A percentile compares a stretch with the other conserved stretches of the same genome.
Conservation (phyloP, 2,797 vertebrate species). For the Lindbergichthys nudifrons region DNA sequence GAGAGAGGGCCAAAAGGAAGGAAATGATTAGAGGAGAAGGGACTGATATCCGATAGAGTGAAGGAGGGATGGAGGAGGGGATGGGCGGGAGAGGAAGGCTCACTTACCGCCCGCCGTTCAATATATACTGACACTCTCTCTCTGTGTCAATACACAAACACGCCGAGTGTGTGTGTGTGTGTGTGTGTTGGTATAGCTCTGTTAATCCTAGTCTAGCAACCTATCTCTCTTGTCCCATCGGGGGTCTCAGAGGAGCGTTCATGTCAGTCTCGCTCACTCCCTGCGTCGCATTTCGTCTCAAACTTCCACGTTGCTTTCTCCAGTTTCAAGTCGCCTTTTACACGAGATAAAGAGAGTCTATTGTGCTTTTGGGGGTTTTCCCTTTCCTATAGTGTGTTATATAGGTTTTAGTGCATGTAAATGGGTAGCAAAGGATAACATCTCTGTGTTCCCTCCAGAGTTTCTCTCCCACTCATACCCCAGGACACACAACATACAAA, state of each 20-base stretch:
- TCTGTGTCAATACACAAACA: conserved; percentile 80
- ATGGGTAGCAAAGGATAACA: too few species aligned
- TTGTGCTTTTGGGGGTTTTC: too few species aligned
- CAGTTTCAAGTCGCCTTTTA: conserved; percentile 10
- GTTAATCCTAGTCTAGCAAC: conserved; percentile 59
- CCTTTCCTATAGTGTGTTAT: too few species aligned
- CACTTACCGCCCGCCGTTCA: conserved; percentile 81
- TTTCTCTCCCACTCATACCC: too few species aligned
- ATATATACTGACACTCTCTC: conserved; percentile 83
- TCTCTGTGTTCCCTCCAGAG: too few species aligned
- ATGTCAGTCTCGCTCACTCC: conserved; percentile 47
- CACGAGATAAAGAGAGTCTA: background rate
- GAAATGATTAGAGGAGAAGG: conserved; percentile 87
- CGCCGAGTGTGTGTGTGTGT: conserved; percentile 39
- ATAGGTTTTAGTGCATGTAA: too few species aligned
- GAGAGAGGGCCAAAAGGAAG: conserved; percentile 86
- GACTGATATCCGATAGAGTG: conserved; percentile 85
- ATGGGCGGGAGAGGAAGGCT: conserved; percentile 68
- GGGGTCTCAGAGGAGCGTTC: conserved; percentile 58
- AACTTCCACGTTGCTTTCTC: conserved; percentile 40
- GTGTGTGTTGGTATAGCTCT: conserved; percentile 37
- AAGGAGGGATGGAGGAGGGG: conserved; percentile 69
- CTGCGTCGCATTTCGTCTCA: conserved; percentile 15
- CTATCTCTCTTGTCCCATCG: conserved; percentile 51
- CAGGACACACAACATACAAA: too few species aligned